Evolutionary conservation across 1,140 invertebrate species (phyloP), one percentile per base, ranked within the genome.

Genomic region (Propsilocerus akamusi): DNA sequence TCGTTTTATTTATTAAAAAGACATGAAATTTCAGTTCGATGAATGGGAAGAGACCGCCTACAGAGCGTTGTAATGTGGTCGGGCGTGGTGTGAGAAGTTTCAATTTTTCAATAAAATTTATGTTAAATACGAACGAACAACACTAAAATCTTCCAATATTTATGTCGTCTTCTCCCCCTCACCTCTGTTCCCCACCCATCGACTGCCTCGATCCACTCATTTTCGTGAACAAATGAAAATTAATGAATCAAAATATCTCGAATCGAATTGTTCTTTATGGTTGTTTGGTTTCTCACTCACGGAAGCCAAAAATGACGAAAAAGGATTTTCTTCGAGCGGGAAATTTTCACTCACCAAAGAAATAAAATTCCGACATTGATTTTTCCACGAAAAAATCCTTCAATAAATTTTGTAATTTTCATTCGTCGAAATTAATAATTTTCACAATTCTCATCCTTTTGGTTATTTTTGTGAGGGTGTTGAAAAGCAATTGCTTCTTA

Each of bases 1-100:
- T 41, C 34, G 22, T 41, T 41, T 41, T 41, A 41, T 41, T 41
- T 41, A 41, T 41, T 41, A 41, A 41, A 41, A 41, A 41, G 34
- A 41, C 34, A 41, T 41, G 34, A 41, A 41, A 41, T 41, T 20
- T 41, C 22, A 20, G 34, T 41, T 41, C 17, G 5, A 37, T 17
- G 17, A 41, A 17, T 41, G 34, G 22, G 17, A 41, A 20, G 34
- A 20, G 22, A 41, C 14, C 34, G 17, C 34, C 14, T 41, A 14
- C 34, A 17, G 8, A 37, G n/a, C n/a, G 2, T 37, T 37, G 7
- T 17, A 1, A 37, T n/a, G n/a, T n/a, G n/a, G n/a, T n/a, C n/a
- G n/a, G n/a, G n/a, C n/a, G n/a, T n/a, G n/a, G n/a, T n/a, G 28
- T 20, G 32, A 41, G 22, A 41, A 20, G 34, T 20, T 41, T 41